Evolutionary conservation across 2,888 invertebrate genomes (phyloP).

Genomic region (Aphodius sticticus): DNA sequence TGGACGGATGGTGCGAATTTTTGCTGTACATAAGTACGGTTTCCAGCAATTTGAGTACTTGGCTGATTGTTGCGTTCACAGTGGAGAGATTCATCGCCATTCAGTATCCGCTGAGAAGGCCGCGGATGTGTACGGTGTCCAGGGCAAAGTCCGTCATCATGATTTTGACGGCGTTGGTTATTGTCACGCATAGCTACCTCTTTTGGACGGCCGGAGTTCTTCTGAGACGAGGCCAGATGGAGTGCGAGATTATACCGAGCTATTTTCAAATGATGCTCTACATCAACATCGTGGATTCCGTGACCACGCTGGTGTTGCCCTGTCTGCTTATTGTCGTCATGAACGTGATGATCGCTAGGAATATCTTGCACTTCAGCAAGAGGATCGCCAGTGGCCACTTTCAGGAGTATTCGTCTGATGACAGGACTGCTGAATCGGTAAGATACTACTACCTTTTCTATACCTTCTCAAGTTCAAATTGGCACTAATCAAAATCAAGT

Average conservation of each 20-base stretch:
- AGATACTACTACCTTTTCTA: background rate
- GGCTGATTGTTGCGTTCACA: constrained; percentile 75
- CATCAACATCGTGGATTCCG: constrained; percentile 67
- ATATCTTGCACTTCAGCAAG: constrained; percentile 61
- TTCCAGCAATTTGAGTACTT: constrained; percentile 71
- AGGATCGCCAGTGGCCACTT: constrained; percentile 54
- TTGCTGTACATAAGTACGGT: constrained; percentile 55
- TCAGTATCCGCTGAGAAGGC: constrained; percentile 67
- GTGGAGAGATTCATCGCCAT: constrained; percentile 75
- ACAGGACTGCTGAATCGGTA: constrained; percentile 16
- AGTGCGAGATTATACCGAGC: constrained; percentile 63
- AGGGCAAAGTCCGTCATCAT: constrained; percentile 66
- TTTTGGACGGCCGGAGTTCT: constrained; percentile 57
- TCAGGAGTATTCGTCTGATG: constrained; percentile 11
- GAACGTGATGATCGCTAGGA: constrained; percentile 69
- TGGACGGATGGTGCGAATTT: constrained; percentile 65
- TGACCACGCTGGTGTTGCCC: constrained; percentile 70
- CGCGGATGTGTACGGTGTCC: constrained; percentile 68
- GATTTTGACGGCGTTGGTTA: constrained; percentile 58
- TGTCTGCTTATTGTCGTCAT: constrained; percentile 68
- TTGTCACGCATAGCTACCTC: constrained; percentile 54
- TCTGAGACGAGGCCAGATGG: constrained; percentile 46
- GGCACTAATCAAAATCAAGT: too few species aligned
- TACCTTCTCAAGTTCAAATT: background rate
- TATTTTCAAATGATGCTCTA: constrained; percentile 64